Evolutionary conservation across 1,140 invertebrate species (phyloP), one percentile per base, ranked within the genome.

Genomic region (Heterodera schachtii): DNA sequence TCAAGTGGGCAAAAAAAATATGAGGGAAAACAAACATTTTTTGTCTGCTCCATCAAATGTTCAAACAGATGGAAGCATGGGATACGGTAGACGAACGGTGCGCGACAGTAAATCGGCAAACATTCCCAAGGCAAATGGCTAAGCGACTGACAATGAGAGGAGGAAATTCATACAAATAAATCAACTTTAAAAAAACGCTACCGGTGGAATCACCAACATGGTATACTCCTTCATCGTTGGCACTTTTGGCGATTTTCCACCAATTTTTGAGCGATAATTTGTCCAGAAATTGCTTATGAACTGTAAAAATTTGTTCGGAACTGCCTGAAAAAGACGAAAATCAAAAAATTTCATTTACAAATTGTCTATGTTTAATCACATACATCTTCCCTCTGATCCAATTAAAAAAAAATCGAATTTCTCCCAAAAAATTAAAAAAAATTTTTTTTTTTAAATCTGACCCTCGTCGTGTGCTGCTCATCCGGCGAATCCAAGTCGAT

Each of bases 11-110:
- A 66, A 69, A 47, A n/a, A 44, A 3, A 4, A 31, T 69, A 64
- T 67, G 49, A 78, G n/a, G 16, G 4, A 69, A 78, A 66, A 41
- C 13, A 19, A 13, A 70, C 46, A 70, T 78, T 71, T 31, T 47
- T 41, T 11, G 67, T 57, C 16, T 78, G n/a, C 69, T 16, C 44
- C n/a, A 70, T 44, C 52, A 85, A 31, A 57, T 85, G 64, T 21
- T 75, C 57, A 57, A 88, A 87, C 13, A 86, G n/a, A 49, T 87
- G 83, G 8, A 88, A 71, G 43, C 83, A 85, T 21, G 85, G 84
- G 49, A 85, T 76, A 21, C 84, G 47, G 43, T 73, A 71, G 49
- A 85, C 84, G 31, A 81, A 46, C 13, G 83, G 84, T 19, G 69
- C 69, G 11, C 52, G 57, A 11, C 79, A 44, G 41, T 81, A 85